Conservation (phyloP, 1,140 invertebrate genomes). For the Drosophila kohkoa region DNA sequence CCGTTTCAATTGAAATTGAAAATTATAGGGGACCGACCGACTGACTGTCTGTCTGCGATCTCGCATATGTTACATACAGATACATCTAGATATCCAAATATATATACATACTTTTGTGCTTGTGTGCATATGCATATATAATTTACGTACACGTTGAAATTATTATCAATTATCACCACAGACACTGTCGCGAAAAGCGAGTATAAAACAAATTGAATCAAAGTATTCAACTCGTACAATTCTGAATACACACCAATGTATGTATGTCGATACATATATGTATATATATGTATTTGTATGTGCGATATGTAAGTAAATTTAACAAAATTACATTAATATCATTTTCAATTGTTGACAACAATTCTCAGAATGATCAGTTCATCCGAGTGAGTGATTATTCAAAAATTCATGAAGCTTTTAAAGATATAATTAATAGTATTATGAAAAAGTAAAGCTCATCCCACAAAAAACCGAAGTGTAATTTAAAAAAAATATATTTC, state of each 20-base stretch:
- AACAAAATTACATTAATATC: conserved; percentile 69
- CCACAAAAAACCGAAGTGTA: too few species aligned
- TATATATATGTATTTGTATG: conserved; percentile 42
- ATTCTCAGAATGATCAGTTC: background rate
- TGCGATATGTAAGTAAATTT: conserved; percentile 47
- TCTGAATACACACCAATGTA: conserved; percentile 29
- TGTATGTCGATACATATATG: background rate
- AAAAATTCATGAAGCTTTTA: too few species aligned
- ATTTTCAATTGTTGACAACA: conserved; percentile 28
- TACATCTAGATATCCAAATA: background rate
- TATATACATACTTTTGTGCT: conserved; percentile 1
- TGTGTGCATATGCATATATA: conserved; percentile 20
- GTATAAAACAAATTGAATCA: conserved; percentile 62
- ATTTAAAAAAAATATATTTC: too few species aligned
- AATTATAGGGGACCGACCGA: conserved; percentile 51
- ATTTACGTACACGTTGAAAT: conserved; percentile 38
- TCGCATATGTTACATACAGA: background rate
- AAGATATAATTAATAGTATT: too few species aligned
- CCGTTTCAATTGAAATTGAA: conserved; percentile 68
- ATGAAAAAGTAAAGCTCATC: too few species aligned
- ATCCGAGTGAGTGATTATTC: too few species aligned
- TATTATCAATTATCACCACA: conserved; percentile 49
- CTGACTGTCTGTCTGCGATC: conserved; percentile 20
- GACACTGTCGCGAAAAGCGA: conserved; percentile 10
- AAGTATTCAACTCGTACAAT: conserved; percentile 46